These are phyloP conservation scores for Erynnis tages DNA, from an alignment of 2,888 invertebrate species.

Conservation along the genomic window DNA sequence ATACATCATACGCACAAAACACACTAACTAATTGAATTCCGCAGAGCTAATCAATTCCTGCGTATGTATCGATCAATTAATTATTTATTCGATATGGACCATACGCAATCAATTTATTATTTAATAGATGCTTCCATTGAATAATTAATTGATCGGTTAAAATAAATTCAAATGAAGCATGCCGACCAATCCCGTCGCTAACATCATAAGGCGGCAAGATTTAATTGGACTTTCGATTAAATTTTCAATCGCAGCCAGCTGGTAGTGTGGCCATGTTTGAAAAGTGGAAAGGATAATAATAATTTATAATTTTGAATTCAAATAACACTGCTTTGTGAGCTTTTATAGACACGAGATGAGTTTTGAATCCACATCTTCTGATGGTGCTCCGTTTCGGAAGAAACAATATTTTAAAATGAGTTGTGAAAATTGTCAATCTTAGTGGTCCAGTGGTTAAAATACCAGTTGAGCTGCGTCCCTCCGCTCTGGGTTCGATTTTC, in stretches of 20 bases:
- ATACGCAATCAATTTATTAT: conserved; percentile 24
- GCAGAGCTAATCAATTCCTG: conserved; percentile 7
- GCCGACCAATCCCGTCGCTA: conserved; percentile 29
- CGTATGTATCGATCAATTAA: conserved; percentile 19
- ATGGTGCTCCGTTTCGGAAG: too few relatives aligned
- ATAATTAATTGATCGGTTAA: conserved; percentile 22
- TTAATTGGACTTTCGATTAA: conserved; percentile 60
- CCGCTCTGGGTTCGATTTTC: too few relatives aligned
- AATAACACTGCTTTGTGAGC: background rate
- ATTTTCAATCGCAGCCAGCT: conserved; percentile 46
- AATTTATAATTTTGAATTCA: background rate
- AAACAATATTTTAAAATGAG: too few relatives aligned
- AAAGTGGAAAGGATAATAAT: background rate
- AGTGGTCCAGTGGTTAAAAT: too few relatives aligned
- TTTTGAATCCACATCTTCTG: too few relatives aligned
- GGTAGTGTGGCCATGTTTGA: conserved; percentile 1
- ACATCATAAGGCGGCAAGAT: conserved; percentile 44
- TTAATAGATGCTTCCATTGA: background rate
- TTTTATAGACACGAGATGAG: too few relatives aligned
- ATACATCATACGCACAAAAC: conserved; percentile 19
- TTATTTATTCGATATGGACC: conserved; percentile 16
- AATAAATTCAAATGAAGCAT: conserved; percentile 19
- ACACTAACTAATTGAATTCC: conserved; percentile 23
- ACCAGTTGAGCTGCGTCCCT: too few relatives aligned
- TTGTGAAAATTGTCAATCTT: too few relatives aligned